A percentile compares a stretch with the other conserved stretches of the same genome.
Evolutionary conservation across 2,888 invertebrate genomes (phyloP).

Genomic region (Aphidius colemani): DNA sequence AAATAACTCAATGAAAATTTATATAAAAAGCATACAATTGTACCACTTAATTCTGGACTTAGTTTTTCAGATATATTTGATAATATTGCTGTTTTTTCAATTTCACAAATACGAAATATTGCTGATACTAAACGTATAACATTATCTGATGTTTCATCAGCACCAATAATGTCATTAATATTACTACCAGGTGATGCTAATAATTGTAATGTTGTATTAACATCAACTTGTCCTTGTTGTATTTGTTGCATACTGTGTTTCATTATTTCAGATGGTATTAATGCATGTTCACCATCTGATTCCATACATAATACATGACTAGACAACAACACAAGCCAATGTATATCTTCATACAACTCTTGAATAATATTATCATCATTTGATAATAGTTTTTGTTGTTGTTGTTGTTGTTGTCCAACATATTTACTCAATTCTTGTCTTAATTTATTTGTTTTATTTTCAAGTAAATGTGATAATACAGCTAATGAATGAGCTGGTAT

Average conservation of each 20-base stretch:
- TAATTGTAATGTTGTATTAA: conserved; percentile 62
- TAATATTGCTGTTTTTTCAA: conserved; percentile 75
- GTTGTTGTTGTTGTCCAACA: conserved; percentile 36
- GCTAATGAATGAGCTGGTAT: conserved; percentile 71
- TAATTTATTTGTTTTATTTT: conserved; percentile 67
- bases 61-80: conserved; percentile 70
- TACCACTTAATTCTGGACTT: conserved; percentile 80
- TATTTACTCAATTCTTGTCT: conserved; percentile 58
- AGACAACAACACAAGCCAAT: conserved; percentile 82
- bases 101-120: conserved; percentile 74
- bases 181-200: conserved; percentile 60
- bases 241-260: conserved; percentile 66
- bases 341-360: conserved; percentile 83
- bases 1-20: conserved; percentile 78
- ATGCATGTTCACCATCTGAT: conserved; percentile 69
- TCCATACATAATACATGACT: conserved; percentile 74
- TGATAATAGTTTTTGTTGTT: conserved; percentile 23
- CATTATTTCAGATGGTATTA: conserved; percentile 71
- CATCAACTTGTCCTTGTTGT: conserved; percentile 51
- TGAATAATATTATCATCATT: conserved; percentile 59
- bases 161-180: conserved; percentile 47
- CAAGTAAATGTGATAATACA: conserved; percentile 70
- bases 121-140: conserved; percentile 70
- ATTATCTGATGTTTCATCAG: conserved; percentile 50
- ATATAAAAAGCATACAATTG: conserved; percentile 78